Percentiles rank a stretch among this genome's conserved stretches.
Evolutionary conservation across 2,113 vertebrate species (phyloP).

Genomic region (Ardeotis arabs): DNA sequence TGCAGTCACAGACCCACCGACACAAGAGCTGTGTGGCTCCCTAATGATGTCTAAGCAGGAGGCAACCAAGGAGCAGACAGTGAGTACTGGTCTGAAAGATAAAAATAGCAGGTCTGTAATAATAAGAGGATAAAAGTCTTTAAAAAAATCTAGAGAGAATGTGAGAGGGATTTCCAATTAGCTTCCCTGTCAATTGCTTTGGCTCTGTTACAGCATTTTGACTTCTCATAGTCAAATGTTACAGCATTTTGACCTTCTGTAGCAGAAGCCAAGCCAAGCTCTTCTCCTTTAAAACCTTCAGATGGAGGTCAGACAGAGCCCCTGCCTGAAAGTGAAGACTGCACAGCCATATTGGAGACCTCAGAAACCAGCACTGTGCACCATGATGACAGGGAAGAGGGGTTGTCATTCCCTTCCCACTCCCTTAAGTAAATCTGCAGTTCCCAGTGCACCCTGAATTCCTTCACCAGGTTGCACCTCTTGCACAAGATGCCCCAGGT

Average conservation of each 20-base stretch:
- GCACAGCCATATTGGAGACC: neutral
- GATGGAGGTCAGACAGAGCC: neutral
- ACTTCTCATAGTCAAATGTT: neutral
- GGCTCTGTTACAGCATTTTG: neutral
- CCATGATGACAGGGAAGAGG: neutral
- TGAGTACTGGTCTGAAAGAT: neutral
- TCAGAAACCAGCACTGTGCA: neutral
- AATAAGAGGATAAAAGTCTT: neutral
- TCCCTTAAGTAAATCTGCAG: neutral
- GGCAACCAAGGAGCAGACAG: neutral
- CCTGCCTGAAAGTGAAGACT: neutral
- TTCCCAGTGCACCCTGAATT: neutral
- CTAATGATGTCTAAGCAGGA: neutral
- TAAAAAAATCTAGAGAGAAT: neutral
- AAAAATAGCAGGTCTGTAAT: neutral
- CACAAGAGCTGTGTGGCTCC: neutral
- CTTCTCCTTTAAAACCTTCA: neutral
- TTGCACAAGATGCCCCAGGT: neutral
- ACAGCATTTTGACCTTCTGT: neutral
- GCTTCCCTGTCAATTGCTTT: neutral
- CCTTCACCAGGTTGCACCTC: neutral
- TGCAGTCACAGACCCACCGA: neutral
- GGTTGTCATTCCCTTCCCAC: neutral
- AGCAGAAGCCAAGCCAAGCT: neutral
- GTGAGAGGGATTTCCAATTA: neutral